These are phyloP conservation scores for Drosophila nannoptera DNA, from an alignment of 1,140 invertebrate species.

Conservation along the genomic window DNA sequence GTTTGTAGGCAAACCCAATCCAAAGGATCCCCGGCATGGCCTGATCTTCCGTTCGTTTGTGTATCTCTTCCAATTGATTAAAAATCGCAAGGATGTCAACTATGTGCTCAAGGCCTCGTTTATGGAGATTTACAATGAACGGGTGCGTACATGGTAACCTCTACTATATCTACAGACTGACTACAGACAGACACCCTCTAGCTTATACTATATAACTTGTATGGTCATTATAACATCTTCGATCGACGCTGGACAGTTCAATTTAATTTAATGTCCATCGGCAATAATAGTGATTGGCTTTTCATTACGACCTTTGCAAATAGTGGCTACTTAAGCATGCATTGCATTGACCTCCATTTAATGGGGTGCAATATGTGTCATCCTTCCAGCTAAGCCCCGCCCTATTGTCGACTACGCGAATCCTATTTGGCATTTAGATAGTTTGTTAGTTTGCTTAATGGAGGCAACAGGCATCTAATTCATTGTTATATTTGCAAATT, in stretches of 20 bases:
- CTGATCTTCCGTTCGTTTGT: slow-evolving; percentile 93
- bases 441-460: slow-evolving; percentile 53
- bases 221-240: neutral
- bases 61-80: slow-evolving; percentile 91
- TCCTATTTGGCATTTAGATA: slow-evolving; percentile 56
- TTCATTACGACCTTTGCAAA: slow-evolving; percentile 30
- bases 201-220: no score
- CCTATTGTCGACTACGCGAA: slow-evolving; percentile 45
- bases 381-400: neutral
- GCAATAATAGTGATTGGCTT: slow-evolving; percentile 48
- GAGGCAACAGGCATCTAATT: slow-evolving; percentile 25
- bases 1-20: slow-evolving; percentile 73
- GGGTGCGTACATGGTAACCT: slow-evolving; percentile 81
- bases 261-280: slow-evolving; percentile 44
- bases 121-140: slow-evolving; percentile 97
- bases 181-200: no score
- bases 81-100: slow-evolving; percentile 86
- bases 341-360: slow-evolving; percentile 64
- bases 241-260: slow-evolving; percentile 12
- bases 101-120: slow-evolving; percentile 96
- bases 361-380: slow-evolving; percentile 37
- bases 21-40: slow-evolving; percentile 85
- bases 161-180: no score
- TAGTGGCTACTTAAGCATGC: slow-evolving; percentile 29
- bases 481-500: slow-evolving; percentile 65